Conservation (phyloP, 2,888 invertebrate species). For the Watsonalla cultraria region DNA sequence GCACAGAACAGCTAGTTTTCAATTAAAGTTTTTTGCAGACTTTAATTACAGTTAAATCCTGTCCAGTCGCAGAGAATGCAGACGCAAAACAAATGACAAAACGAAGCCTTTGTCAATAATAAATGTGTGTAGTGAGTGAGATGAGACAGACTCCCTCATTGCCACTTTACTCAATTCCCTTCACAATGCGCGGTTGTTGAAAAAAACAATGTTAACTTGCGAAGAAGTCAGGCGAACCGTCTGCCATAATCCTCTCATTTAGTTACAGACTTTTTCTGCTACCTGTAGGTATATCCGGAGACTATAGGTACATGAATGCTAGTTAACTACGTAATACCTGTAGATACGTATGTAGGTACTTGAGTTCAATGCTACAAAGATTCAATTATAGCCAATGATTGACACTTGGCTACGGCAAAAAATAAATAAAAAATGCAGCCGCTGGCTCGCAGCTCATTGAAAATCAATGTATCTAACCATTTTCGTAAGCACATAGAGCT, state of each 20-base stretch:
- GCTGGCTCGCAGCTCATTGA: constrained; percentile 6
- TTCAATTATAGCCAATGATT: neutral
- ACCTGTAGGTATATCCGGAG: neutral
- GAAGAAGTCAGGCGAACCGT: neutral
- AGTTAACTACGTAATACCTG: too few species aligned
- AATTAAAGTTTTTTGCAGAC: too few species aligned
- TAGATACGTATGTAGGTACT: neutral
- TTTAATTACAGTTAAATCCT: too few species aligned
- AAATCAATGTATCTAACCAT: constrained; percentile 16
- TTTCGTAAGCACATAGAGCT: constrained; percentile 14
- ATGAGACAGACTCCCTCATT: neutral
- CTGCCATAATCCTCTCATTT: neutral
- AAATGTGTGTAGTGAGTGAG: too few species aligned
- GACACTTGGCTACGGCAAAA: neutral
- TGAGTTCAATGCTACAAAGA: neutral
- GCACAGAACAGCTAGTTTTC: too few species aligned
- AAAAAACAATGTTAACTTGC: neutral
- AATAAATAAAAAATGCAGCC: neutral
- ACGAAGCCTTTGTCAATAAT: too few species aligned
- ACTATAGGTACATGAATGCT: neutral
- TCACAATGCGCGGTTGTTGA: neutral
- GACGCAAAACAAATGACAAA: too few species aligned
- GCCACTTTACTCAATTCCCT: neutral
- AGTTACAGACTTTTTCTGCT: neutral
- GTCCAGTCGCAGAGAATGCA: too few species aligned